These are phyloP conservation scores for Miniopterus natalensis DNA, from an alignment of 2,113 vertebrate species.

Conservation along the genomic window DNA sequence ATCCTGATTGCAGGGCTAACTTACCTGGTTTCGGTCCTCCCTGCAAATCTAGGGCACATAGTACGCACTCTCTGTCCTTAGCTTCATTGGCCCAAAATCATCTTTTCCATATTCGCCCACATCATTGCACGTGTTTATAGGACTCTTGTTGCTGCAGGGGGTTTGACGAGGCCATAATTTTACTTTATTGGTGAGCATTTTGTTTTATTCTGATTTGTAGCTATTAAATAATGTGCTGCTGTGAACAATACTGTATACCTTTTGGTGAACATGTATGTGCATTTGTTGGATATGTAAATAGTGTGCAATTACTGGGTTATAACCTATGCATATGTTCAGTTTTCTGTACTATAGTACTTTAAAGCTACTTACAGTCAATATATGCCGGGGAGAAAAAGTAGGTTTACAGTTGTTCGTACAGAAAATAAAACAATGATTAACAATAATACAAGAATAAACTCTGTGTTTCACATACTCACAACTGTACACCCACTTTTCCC, in stretches of 20 bases:
- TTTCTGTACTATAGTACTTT: neutral
- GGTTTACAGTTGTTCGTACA: neutral
- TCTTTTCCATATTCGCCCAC: neutral
- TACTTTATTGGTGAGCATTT: neutral
- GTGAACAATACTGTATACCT: neutral
- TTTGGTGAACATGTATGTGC: neutral
- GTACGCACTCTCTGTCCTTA: neutral
- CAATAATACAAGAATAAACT: neutral
- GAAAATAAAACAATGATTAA: neutral
- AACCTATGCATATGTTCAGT: neutral
- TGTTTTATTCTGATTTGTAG: neutral
- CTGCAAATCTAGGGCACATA: neutral
- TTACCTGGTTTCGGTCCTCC: neutral
- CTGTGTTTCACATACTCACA: neutral
- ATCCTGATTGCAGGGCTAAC: neutral
- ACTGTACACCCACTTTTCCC: neutral
- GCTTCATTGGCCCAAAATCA: neutral
- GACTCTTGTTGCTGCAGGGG: neutral
- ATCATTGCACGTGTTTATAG: neutral
- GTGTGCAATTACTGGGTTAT: neutral
- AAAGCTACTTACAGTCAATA: neutral
- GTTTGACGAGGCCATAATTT: neutral
- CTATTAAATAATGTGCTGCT: neutral
- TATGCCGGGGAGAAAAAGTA: neutral
- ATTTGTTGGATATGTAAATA: neutral